Base-by-base conservation (phyloP, 1,140 invertebrate genomes). In the Rhyacophila brunnea region DNA sequence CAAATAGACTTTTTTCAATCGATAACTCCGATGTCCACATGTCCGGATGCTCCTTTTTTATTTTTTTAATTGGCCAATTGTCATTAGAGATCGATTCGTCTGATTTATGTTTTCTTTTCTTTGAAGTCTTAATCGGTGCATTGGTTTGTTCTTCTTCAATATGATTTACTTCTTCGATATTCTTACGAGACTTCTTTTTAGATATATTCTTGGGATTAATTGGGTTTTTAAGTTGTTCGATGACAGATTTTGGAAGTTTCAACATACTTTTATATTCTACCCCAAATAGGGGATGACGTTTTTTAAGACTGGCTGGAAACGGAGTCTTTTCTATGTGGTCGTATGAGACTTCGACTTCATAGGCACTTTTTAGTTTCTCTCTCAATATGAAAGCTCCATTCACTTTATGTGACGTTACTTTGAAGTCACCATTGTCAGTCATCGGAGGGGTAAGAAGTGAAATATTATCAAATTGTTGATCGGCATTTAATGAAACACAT, bases 1-100 rank as follows among this genome's bases (percentile, higher is more conserved):
- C 54, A 48, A 62, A 62, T 9, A 62, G 48, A 35, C 43, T 48
- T 45, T 58, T 53, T 54, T 62, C 60, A 14, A 62, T 62, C 7
- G 60, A 58, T 28, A 45, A 18, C 53, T 62, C 60, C 4, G 35
- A 35, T 38, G 49, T 54, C 55, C 60, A 62, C 34, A 57, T 42
- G 32, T 50, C 38, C 13, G 15, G 14, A 48, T 49, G 40, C 42
- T 62, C 55, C 6, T 40, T 58, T 35, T 54, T 62, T 6, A 43
- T 58, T 42, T 54, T 58, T 36, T 54, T 58, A 7, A 32, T 13
- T 19, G 36, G 48, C 23, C 45, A 36, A 23, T 15, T 52, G 17
- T 14, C 7, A 1, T 7, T 3, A 2, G 20, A 47, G 23, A 20
- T 15, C 28, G 38, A 18, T 7, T 45, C 17, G 1, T 23, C 52